Conservation (phyloP, 1,140 invertebrate genomes). For the Diorhabda carinulata region DNA sequence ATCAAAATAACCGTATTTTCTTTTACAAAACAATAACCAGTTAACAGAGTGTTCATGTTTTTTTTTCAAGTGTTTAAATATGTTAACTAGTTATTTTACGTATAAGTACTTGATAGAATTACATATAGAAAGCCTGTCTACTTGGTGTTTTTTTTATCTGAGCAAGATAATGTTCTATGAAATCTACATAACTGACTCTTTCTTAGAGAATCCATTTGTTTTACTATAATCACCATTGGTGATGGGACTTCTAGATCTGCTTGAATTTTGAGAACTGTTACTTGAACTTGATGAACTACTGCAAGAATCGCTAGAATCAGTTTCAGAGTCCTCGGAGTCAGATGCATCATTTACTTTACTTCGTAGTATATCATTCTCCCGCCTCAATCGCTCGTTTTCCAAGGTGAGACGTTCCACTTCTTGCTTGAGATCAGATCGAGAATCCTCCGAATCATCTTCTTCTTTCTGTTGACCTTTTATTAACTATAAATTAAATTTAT, state of each 20-base stretch:
- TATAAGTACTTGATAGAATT: no score
- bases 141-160: no score
- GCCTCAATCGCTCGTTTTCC: slow-evolving; percentile 46
- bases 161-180: not conserved
- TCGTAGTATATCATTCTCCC: slow-evolving; percentile 55
- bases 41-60: no score
- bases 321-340: slow-evolving; percentile 57
- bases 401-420: slow-evolving; percentile 47
- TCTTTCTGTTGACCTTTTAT: slow-evolving; percentile 49
- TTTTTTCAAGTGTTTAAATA: no score
- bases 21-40: no score
- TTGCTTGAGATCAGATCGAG: slow-evolving; percentile 47
- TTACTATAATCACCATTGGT: slow-evolving; percentile 29
- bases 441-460: slow-evolving; percentile 31
- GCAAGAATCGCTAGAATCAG: slow-evolving; percentile 48
- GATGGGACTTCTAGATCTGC: slow-evolving; percentile 24
- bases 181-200: slow-evolving; percentile 5
- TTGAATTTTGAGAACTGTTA: slow-evolving; percentile 29
- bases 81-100: no score
- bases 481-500: not conserved
- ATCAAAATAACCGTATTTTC: no score
- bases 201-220: slow-evolving; percentile 34
- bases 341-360: slow-evolving; percentile 45
- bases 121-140: no score
- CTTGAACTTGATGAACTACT: slow-evolving; percentile 33